A percentile compares a stretch with the other conserved stretches of the same genome.
Evolutionary conservation across 2,888 invertebrate species (phyloP).

Genomic region (Metopia argyrocephala): DNA sequence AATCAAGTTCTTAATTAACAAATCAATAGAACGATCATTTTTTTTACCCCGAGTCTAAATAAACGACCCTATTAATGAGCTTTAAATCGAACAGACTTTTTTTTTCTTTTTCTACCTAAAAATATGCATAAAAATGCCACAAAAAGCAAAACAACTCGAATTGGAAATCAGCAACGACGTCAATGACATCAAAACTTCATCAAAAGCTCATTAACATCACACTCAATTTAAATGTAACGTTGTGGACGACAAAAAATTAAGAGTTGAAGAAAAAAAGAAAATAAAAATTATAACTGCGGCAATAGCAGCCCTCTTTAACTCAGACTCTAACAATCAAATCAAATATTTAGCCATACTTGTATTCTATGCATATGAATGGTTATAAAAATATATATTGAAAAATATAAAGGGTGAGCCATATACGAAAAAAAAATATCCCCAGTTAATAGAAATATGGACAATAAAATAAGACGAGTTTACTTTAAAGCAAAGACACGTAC

Average conservation of each 20-base stretch:
- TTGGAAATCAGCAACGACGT: slow-evolving; percentile 30
- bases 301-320: too few relatives aligned
- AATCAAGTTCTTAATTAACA: slow-evolving; percentile 56
- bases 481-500: too few relatives aligned
- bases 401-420: too few relatives aligned
- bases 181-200: slow-evolving; percentile 63
- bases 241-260: slow-evolving; percentile 38
- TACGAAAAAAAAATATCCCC: too few relatives aligned
- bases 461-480: too few relatives aligned
- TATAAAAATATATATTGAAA: background rate
- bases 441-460: too few relatives aligned
- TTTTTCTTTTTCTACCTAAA: background rate
- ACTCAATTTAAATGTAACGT: slow-evolving; percentile 63
- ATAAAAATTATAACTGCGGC: background rate
- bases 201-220: slow-evolving; percentile 64
- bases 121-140: slow-evolving; percentile 24
- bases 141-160: slow-evolving; percentile 20
- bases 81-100: slow-evolving; percentile 27
- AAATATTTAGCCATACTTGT: slow-evolving; percentile 44
- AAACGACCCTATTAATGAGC: slow-evolving; percentile 39
- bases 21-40: slow-evolving; percentile 39
- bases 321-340: slow-evolving; percentile 22
- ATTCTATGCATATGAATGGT: background rate
- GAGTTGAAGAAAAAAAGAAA: slow-evolving; percentile 9
- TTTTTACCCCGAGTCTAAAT: slow-evolving; percentile 9